Conservation (phyloP, 2,797 vertebrate species). For the Hippopotamyrus pictus region DNA sequence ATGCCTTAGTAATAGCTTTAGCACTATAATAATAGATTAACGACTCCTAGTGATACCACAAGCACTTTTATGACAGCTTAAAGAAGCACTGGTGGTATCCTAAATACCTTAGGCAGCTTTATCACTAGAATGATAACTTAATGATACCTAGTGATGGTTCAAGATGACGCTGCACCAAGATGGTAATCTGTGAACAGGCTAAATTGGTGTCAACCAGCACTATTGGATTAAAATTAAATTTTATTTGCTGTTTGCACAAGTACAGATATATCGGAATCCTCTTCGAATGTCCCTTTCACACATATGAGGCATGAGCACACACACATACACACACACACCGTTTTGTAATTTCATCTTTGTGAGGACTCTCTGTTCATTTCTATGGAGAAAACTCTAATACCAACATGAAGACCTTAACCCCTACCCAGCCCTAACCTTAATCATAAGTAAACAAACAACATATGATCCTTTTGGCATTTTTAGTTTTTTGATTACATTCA, state of each 20-base stretch:
- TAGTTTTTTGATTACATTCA: not conserved
- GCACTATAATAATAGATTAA: not conserved
- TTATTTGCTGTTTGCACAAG: not conserved
- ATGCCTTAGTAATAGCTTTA: no score
- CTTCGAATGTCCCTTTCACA: not conserved
- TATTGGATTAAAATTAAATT: not conserved
- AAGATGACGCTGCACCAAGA: not conserved
- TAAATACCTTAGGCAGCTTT: no score
- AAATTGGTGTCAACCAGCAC: not conserved
- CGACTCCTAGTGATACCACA: not conserved
- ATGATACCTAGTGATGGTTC: not conserved
- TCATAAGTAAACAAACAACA: not conserved
- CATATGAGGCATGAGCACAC: not conserved
- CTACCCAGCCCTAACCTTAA: no score
- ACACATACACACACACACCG: no score
- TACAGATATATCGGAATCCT: not conserved
- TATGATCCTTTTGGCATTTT: not conserved
- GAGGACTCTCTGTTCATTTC: no score
- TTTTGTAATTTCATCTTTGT: no score
- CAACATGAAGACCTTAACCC: no score
- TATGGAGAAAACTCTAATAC: no score
- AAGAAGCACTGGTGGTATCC: no score
- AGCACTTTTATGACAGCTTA: no score
- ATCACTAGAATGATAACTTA: no score
- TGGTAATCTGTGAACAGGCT: not conserved